Conservation (phyloP, 2,888 invertebrate genomes). For the Liopterus haemorrhoidalis region DNA sequence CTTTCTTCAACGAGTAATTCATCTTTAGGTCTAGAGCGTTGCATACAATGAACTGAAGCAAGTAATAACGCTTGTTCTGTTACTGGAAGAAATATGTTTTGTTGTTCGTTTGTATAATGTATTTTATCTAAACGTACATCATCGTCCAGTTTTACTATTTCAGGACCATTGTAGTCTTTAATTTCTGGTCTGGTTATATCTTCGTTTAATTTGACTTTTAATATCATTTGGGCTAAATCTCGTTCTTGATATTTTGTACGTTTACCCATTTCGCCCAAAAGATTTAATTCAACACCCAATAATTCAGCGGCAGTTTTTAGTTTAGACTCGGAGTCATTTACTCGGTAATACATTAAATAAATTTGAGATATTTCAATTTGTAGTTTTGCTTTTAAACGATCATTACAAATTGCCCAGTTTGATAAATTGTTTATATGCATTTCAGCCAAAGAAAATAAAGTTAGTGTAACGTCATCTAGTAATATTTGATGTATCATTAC, state of each 20-base stretch:
- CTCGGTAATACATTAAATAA: constrained; percentile 67
- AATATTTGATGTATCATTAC: constrained; percentile 68
- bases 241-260: constrained; percentile 84
- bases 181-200: constrained; percentile 45
- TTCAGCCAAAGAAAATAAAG: constrained; percentile 57
- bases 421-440: constrained; percentile 46
- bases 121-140: constrained; percentile 80
- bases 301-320: constrained; percentile 58
- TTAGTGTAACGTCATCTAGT: constrained; percentile 67
- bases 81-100: constrained; percentile 55
- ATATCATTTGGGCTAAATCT: constrained; percentile 73
- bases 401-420: constrained; percentile 36
- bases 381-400: constrained; percentile 44
- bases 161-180: constrained; percentile 54
- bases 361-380: constrained; percentile 59
- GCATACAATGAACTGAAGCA: constrained; percentile 64
- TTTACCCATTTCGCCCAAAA: constrained; percentile 77
- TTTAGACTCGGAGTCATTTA: constrained; percentile 63
- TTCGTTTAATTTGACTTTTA: constrained; percentile 56
- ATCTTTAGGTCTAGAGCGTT: constrained; percentile 72
- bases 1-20: constrained; percentile 71
- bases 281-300: constrained; percentile 61
- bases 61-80: constrained; percentile 75
- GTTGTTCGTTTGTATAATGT: constrained; percentile 58
- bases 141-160: constrained; percentile 71